Percentiles rank a stretch among this genome's conserved stretches.
These are phyloP conservation scores for Autographa pulchrina DNA, from an alignment of 2,888 invertebrate species.

Conservation along the genomic window DNA sequence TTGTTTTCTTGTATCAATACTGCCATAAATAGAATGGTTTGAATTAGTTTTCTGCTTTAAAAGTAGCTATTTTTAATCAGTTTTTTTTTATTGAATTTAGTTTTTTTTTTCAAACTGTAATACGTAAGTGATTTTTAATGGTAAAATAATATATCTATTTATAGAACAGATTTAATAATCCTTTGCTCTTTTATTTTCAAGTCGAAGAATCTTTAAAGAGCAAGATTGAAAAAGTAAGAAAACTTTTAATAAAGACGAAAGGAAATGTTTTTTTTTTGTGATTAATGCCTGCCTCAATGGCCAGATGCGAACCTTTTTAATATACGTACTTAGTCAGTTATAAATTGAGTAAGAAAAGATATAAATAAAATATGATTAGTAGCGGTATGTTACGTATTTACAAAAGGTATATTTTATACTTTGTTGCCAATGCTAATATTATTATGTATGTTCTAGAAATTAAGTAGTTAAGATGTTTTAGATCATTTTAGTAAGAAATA, in stretches of 20 bases:
- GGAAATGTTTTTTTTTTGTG: conserved; percentile 15
- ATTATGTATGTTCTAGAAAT: too few relatives aligned
- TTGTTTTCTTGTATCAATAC: background rate
- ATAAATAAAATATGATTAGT: too few relatives aligned
- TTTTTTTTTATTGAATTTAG: too few relatives aligned
- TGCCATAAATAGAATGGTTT: background rate
- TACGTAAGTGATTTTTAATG: too few relatives aligned
- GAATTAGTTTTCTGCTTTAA: background rate
- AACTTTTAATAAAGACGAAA: conserved; percentile 9
- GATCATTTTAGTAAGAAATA: too few relatives aligned
- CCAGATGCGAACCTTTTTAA: conserved; percentile 41
- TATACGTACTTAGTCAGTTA: conserved; percentile 26
- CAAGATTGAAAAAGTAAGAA: conserved; percentile 14
- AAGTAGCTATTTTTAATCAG: background rate
- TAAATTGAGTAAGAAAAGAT: conserved; percentile 17
- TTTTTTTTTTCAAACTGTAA: too few relatives aligned
- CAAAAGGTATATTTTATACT: too few relatives aligned
- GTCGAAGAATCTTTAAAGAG: background rate
- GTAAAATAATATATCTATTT: too few relatives aligned
- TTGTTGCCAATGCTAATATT: too few relatives aligned
- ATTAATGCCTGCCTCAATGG: conserved; percentile 27
- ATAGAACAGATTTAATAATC: background rate
- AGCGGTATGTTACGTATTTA: too few relatives aligned
- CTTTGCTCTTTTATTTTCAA: background rate
- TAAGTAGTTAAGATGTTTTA: too few relatives aligned